Percentiles rank a stretch among this genome's conserved stretches.
Conservation (phyloP, 2,113 vertebrate genomes). For the Anseranas semipalmata region DNA sequence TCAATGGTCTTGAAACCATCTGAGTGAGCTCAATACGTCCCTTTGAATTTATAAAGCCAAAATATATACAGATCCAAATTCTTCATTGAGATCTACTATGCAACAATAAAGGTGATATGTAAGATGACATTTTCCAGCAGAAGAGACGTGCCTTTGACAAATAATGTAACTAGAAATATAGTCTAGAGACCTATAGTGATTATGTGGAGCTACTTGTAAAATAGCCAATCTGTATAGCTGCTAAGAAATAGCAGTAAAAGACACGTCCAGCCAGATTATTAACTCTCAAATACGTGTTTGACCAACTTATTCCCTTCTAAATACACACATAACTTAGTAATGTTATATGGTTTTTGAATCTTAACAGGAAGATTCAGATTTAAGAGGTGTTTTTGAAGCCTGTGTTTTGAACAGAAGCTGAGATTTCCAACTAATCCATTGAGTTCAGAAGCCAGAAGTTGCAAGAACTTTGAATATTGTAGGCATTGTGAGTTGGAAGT, state of each 20-base stretch:
- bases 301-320: neutral
- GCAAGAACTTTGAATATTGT: neutral
- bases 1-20: neutral
- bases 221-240: neutral
- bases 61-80: neutral
- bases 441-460: neutral
- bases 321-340: neutral
- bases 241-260: neutral
- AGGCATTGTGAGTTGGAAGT: neutral
- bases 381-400: neutral
- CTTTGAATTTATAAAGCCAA: neutral
- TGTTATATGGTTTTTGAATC: neutral
- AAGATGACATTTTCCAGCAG: neutral
- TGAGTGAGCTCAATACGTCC: neutral
- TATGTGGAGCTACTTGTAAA: fast-evolving
- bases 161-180: neutral
- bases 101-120: neutral
- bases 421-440: neutral
- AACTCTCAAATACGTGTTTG: neutral
- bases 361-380: neutral
- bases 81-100: neutral
- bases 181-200: neutral
- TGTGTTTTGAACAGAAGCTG: neutral
- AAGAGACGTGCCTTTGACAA: neutral
- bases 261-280: neutral